Evolutionary conservation across 2,797 vertebrate genomes (phyloP).

Genomic region (Pogoniulus pusillus): DNA sequence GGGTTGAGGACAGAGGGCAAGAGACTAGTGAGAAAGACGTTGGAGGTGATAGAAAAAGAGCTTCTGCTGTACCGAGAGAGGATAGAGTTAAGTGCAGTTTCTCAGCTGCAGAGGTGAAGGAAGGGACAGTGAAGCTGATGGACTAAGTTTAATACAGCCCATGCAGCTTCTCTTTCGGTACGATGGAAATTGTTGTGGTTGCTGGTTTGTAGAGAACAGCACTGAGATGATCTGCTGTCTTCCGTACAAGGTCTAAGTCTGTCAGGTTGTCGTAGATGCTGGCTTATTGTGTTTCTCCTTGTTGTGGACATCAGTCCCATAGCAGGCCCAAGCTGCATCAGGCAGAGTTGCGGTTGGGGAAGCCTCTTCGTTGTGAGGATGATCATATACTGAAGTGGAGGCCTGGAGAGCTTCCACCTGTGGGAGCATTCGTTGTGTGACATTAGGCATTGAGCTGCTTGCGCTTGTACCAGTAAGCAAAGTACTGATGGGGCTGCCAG

Average conservation of each 20-base stretch:
- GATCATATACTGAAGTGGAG: accelerated
- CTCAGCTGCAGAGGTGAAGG: not conserved
- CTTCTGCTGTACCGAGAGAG: not conserved
- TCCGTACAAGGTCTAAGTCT: not conserved
- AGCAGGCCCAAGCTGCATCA: not conserved
- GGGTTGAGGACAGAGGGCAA: not conserved
- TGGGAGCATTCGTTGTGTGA: not conserved
- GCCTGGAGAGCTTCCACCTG: accelerated
- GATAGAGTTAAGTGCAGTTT: accelerated
- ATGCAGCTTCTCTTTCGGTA: not conserved
- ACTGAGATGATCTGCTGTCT: not conserved
- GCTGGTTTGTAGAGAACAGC: not conserved
- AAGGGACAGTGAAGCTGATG: not conserved
- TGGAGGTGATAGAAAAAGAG: not conserved
- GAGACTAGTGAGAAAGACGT: not conserved
- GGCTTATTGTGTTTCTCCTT: not conserved
- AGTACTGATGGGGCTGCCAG: not conserved
- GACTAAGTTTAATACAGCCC: not conserved
- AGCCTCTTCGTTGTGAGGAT: accelerated
- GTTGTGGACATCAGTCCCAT: not conserved
- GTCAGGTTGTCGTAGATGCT: not conserved
- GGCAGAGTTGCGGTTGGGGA: not conserved
- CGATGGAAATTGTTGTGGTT: not conserved
- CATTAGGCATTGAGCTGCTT: not conserved
- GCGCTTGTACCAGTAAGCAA: not conserved